Base-by-base conservation (phyloP, 1,140 invertebrate species). In the Popillia japonica region DNA sequence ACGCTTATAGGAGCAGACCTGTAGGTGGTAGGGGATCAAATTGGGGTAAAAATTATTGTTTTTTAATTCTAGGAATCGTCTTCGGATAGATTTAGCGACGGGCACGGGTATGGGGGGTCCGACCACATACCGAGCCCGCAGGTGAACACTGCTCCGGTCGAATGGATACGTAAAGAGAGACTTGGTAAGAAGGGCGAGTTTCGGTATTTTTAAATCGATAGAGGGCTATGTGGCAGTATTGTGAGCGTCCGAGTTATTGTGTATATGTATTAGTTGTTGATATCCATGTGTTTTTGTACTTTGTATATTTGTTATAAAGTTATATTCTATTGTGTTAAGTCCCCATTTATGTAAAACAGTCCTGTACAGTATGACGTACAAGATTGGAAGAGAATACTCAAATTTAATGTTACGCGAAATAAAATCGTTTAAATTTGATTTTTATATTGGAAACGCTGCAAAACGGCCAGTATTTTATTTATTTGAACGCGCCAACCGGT, bases 121-220 rank as follows among this genome's bases (percentile, higher is more conserved):
- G 82, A 84, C 20, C 82, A 83, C 79, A 76, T 80, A 27, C 27
- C 79, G 59, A 73, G 72, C 9, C 79, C 80, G 22, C 82, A 79
- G 27, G 81, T 82, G 44, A 81, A 87, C 17, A 89, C 90, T 22
- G 90, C 90, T n/a, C 87, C 90, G 3, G 91, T 93, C 17, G 94
- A 96, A 84, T 94, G 94, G 93, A 92, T 95, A 79, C 92, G 94
- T 81, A 94, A 94, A 85, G 94, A 97, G 86, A 91, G 96, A 81
- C 92, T 95, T 83, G 96, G 96, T 87, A 97, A 96, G 89, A 96
- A 96, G 91, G 96, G 96, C 89, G 96, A 97, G 91, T 97, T 98
- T 87, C 92, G 96, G 88, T 98, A 98, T 88, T 97, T 98, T 89
- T 98, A 92, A 90, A 79, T 41, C 55, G 44, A 75, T 74, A 64